phyloP scores from a whole-genome alignment of 2,113 vertebrate species.

The Orycteropus afer region DNA sequence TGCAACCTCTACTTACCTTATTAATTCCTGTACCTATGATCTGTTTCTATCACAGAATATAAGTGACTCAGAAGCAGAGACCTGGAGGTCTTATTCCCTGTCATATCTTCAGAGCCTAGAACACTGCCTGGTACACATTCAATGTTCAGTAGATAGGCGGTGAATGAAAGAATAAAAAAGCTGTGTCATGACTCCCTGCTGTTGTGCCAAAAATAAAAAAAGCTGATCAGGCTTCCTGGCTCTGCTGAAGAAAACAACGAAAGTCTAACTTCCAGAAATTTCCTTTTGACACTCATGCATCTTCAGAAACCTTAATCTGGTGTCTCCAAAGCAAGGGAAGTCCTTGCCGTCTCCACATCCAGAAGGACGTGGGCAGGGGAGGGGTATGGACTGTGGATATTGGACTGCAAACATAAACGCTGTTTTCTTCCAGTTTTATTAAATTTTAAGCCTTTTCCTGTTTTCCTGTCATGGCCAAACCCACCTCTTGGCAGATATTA shows the following conservation, averaged over 20 bases:
- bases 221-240: not conserved
- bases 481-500: conserved; percentile 77
- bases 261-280: not conserved
- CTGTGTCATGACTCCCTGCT: not conserved
- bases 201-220: not conserved
- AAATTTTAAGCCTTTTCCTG: conserved; percentile 83
- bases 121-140: not conserved
- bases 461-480: conserved; percentile 78
- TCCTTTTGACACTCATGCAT: not conserved
- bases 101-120: not conserved
- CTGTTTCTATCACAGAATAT: not conserved
- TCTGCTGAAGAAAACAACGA: not conserved
- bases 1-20: not conserved
- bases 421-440: conserved; percentile 81
- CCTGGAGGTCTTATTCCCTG: too few relatives aligned
- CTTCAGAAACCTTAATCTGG: not conserved
- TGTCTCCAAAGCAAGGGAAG: not conserved
- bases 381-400: not conserved
- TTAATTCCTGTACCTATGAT: not conserved
- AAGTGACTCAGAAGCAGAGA: not conserved
- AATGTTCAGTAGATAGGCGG: rapidly evolving
- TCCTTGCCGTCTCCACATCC: not conserved
- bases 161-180: not conserved
- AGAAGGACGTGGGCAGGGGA: not conserved
- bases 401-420: conserved; percentile 66